These are phyloP conservation scores for Cyprinodon variegatus DNA, from an alignment of 2,113 vertebrate species.

Conservation along the genomic window DNA sequence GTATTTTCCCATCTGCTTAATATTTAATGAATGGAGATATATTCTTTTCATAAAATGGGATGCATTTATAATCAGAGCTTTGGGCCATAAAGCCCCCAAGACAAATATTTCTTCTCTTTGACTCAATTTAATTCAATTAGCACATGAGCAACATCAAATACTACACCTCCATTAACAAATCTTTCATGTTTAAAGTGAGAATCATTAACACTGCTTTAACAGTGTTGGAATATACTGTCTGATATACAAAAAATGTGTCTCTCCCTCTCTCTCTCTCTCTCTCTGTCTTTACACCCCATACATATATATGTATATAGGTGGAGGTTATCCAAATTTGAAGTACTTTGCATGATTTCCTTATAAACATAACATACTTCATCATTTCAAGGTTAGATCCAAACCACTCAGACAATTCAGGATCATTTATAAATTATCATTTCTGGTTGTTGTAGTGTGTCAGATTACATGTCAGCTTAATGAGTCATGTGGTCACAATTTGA, in stretches of 20 bases:
- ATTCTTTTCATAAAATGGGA: constrained; percentile 78
- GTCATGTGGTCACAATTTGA: no score
- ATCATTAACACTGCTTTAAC: constrained; percentile 71
- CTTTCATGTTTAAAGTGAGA: constrained; percentile 75
- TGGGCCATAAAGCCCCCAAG: constrained; percentile 74
- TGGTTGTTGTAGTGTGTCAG: no score
- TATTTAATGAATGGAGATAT: constrained; percentile 78
- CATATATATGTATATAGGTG: no score
- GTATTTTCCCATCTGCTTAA: constrained; percentile 68
- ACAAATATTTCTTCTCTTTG: constrained; percentile 77
- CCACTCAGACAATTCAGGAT: no score
- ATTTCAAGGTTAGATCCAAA: no score
- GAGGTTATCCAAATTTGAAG: no score
- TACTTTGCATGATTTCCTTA: no score
- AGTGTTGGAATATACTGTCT: constrained; percentile 52
- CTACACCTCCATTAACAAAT: constrained; percentile 68
- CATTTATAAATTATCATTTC: no score
- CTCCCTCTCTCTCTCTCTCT: no score
- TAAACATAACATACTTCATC: no score
- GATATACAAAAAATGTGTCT: constrained; percentile 1
- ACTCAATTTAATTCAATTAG: constrained; percentile 82
- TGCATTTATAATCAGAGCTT: constrained; percentile 79
- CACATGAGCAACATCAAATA: constrained; percentile 79
- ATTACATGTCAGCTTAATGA: no score
- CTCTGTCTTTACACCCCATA: no score